A percentile compares a stretch with the other conserved stretches of the same genome.
These are phyloP conservation scores for Drosophila parvula DNA, from an alignment of 1,140 invertebrate species.

Conservation along the genomic window DNA sequence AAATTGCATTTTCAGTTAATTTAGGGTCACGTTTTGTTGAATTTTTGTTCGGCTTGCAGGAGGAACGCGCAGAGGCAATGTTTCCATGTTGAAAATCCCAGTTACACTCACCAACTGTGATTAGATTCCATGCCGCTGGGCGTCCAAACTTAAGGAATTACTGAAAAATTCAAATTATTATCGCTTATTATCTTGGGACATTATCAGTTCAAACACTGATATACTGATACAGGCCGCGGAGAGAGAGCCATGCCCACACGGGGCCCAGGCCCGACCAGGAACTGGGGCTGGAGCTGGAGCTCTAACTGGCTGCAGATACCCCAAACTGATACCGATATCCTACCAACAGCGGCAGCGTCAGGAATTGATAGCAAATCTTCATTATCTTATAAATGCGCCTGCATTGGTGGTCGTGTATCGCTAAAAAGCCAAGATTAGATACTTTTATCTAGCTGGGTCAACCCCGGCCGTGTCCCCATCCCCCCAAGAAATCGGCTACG, in stretches of 20 bases:
- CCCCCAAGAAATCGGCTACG: conserved; percentile 71
- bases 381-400: conserved; percentile 83
- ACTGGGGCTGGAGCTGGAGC: conserved; percentile 15
- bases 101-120: conserved; percentile 84
- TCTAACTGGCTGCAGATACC: conserved; percentile 65
- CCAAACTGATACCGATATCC: conserved; percentile 70
- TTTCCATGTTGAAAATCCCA: conserved; percentile 83
- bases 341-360: conserved; percentile 35
- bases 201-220: conserved; percentile 84
- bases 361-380: conserved; percentile 84
- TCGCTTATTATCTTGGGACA: conserved; percentile 84
- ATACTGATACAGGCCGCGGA: conserved; percentile 75
- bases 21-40: background rate
- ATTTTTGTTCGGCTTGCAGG: background rate
- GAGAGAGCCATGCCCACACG: conserved; percentile 28
- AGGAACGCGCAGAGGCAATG: conserved; percentile 53
- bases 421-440: conserved; percentile 84
- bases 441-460: conserved; percentile 84
- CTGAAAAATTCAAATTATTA: conserved; percentile 84
- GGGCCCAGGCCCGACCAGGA: conserved; percentile 21
- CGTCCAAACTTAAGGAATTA: conserved; percentile 82
- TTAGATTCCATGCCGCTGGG: conserved; percentile 77
- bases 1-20: background rate
- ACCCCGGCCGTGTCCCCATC: conserved; percentile 8
- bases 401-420: conserved; percentile 66